Percentiles rank a stretch among this genome's conserved stretches.
These are phyloP conservation scores for Rhinoderma darwinii DNA, from an alignment of 2,113 vertebrate species.

Conservation along the genomic window DNA sequence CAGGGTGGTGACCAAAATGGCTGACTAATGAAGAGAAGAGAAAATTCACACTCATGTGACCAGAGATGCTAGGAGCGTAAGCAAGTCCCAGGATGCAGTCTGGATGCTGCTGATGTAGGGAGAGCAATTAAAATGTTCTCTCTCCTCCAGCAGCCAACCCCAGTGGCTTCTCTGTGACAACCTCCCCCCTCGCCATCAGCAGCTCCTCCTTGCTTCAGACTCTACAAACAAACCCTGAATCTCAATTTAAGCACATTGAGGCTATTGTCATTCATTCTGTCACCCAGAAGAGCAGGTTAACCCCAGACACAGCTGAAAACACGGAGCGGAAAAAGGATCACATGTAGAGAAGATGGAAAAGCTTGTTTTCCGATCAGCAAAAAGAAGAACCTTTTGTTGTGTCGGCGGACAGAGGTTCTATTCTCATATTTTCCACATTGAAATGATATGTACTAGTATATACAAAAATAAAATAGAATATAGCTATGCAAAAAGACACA, in stretches of 20 bases:
- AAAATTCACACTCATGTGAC: conserved; percentile 87
- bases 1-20: conserved; percentile 98
- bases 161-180: conserved; percentile 11
- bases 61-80: conserved; percentile 79
- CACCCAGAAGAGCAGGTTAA: background rate
- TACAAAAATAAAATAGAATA: too few relatives aligned
- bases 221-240: conserved; percentile 61
- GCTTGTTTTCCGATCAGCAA: background rate
- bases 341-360: background rate
- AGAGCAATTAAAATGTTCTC: conserved; percentile 65
- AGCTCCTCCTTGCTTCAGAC: conserved; percentile 65
- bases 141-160: conserved; percentile 56
- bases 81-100: conserved; percentile 78
- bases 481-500: too few relatives aligned
- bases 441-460: too few relatives aligned
- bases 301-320: background rate
- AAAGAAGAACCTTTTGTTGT: background rate
- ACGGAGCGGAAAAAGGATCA: background rate
- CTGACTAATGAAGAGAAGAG: conserved; percentile 84
- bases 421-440: too few relatives aligned
- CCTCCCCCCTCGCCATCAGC: conserved; percentile 21
- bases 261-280: background rate
- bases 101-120: conserved; percentile 74
- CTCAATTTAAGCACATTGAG: conserved; percentile 6
- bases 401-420: background rate